These are phyloP conservation scores for Xiphophorus hellerii DNA, from an alignment of 2,113 vertebrate species.

Conservation along the genomic window DNA sequence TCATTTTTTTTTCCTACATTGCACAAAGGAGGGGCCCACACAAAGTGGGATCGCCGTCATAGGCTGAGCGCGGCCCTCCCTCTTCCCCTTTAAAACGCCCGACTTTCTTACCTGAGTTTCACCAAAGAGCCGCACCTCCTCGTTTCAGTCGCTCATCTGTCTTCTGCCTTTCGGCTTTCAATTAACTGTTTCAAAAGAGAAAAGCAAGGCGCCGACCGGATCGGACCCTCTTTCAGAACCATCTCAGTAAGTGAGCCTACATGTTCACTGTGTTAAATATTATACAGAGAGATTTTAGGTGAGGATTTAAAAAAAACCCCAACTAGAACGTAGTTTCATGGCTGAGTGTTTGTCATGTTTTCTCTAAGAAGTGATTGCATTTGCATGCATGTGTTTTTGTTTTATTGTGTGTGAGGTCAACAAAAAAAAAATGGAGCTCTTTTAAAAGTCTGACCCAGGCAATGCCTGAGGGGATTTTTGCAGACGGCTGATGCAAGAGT, in stretches of 20 bases:
- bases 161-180: not conserved
- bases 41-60: constrained; percentile 44
- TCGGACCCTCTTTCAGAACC: not conserved
- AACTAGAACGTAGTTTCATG: not conserved
- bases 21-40: constrained; percentile 23
- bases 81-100: constrained; percentile 70
- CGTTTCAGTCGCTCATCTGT: not conserved
- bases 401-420: too few relatives aligned
- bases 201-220: not conserved
- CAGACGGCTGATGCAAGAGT: constrained; percentile 57
- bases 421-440: not conserved
- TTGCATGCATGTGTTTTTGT: not conserved
- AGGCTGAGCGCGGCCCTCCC: constrained; percentile 72
- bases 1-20: not conserved
- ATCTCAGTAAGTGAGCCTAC: constrained; percentile 47
- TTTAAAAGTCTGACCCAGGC: not conserved
- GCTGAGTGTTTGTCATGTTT: not conserved
- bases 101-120: constrained; percentile 61
- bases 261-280: not conserved
- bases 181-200: not conserved
- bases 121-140: constrained; percentile 55
- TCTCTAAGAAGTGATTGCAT: not conserved
- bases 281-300: not conserved
- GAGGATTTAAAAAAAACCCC: not conserved
- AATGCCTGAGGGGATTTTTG: not conserved